Percentiles rank a stretch among this genome's conserved stretches.
These are phyloP conservation scores for Pyrrhosoma nymphula DNA, from an alignment of 2,888 invertebrate genomes.

Conservation along the genomic window DNA sequence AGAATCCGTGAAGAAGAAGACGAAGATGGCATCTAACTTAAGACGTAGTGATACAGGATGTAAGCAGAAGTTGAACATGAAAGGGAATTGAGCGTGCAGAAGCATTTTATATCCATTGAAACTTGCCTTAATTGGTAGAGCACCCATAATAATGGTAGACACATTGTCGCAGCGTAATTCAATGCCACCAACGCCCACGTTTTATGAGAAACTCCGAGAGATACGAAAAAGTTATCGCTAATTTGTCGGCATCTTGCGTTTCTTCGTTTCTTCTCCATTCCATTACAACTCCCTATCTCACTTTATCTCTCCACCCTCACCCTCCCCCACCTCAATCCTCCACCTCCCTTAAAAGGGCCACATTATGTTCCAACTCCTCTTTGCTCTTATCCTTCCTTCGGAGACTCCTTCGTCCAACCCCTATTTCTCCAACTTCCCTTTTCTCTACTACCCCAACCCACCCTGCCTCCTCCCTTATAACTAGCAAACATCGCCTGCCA, in stretches of 20 bases:
- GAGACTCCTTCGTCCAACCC: background rate
- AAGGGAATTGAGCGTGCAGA: too few species aligned
- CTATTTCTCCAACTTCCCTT: background rate
- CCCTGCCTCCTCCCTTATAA: background rate
- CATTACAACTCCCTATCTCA: background rate
- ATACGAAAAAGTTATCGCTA: background rate
- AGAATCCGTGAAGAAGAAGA: too few species aligned
- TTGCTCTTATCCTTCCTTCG: background rate
- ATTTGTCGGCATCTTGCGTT: background rate
- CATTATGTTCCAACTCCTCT: constrained; percentile 9
- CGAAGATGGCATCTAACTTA: too few species aligned
- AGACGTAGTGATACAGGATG: too few species aligned
- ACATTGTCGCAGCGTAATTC: too few species aligned
- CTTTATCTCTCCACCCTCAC: background rate
- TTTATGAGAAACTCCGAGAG: too few species aligned
- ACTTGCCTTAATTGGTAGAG: too few species aligned
- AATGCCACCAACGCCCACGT: too few species aligned
- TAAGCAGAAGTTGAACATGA: too few species aligned
- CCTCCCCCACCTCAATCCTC: background rate
- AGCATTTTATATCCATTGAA: too few species aligned
- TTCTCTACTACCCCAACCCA: background rate
- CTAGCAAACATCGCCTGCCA: background rate
- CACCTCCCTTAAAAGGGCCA: background rate
- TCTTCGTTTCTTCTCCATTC: background rate
- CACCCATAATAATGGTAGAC: too few species aligned